Evolutionary conservation across 1,140 invertebrate genomes (phyloP).

Genomic region (Macrobrachium rosenbergii): DNA sequence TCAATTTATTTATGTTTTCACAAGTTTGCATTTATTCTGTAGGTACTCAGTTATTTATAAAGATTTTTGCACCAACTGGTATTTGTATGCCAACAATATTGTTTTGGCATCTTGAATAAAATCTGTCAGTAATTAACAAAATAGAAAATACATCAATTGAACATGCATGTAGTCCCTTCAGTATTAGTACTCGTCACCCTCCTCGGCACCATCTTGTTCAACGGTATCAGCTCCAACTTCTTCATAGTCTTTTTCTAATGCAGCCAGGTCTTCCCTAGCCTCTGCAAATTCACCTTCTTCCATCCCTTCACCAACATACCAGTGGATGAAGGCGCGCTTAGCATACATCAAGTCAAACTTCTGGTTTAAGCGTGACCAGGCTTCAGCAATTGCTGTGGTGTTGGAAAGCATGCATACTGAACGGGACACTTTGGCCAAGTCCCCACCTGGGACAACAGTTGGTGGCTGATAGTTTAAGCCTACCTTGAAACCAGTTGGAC

Average conservation of each 20-base stretch:
- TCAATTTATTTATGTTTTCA: too few relatives aligned
- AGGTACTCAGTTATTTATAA: too few relatives aligned
- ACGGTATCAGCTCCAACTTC: constrained; percentile 46
- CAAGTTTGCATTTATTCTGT: too few relatives aligned
- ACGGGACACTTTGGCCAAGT: constrained; percentile 77
- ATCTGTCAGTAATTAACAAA: too few relatives aligned
- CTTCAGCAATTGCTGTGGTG: constrained; percentile 79
- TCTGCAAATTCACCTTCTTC: constrained; percentile 82
- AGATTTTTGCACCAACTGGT: too few relatives aligned
- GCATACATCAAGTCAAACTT: constrained; percentile 82
- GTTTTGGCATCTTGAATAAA: too few relatives aligned
- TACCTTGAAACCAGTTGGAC: constrained; percentile 82
- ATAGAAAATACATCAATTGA: too few relatives aligned
- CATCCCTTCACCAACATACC: constrained; percentile 52
- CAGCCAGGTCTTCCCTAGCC: constrained; percentile 87
- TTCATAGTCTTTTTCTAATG: constrained; percentile 78
- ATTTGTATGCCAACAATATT: too few relatives aligned
- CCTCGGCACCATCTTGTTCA: constrained; percentile 37
- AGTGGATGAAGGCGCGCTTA: constrained; percentile 43
- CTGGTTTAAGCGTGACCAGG: constrained; percentile 80
- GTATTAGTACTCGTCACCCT: constrained; percentile 44
- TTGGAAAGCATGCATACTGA: constrained; percentile 83
- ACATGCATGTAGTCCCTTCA: too few relatives aligned
- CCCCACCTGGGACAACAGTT: constrained; percentile 78
- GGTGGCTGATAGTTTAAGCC: constrained; percentile 72